Conservation (phyloP, 2,113 vertebrate genomes). For the Symphodus melops region DNA sequence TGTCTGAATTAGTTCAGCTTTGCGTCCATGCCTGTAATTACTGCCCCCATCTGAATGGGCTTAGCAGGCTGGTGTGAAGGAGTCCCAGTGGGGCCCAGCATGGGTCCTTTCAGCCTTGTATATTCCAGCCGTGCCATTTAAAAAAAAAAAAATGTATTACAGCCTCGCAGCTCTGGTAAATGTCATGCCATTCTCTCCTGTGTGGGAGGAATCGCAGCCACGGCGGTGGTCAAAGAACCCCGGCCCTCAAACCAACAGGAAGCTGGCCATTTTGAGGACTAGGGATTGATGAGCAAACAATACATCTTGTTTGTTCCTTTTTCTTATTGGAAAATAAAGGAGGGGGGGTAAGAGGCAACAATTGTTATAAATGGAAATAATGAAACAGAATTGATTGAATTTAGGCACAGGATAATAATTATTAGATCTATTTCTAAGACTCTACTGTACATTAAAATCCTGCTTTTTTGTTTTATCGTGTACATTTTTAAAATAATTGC, state of each 20-base stretch:
- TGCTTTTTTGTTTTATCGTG: background rate
- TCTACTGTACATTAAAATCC: background rate
- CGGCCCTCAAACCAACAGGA: slow-evolving; percentile 67
- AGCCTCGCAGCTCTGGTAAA: slow-evolving; percentile 78
- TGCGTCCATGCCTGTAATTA: slow-evolving; percentile 79
- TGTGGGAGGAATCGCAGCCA: slow-evolving; percentile 75
- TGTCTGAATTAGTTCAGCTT: slow-evolving; percentile 80
- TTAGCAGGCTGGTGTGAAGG: slow-evolving; percentile 75
- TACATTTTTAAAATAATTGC: background rate
- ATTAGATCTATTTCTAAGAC: background rate
- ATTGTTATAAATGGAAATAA: slow-evolving; percentile 3
- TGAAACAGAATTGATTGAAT: slow-evolving; percentile 1
- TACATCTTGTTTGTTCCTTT: slow-evolving; percentile 24
- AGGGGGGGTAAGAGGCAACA: background rate
- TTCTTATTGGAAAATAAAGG: slow-evolving; percentile 1
- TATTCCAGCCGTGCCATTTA: slow-evolving; percentile 79
- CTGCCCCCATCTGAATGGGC: slow-evolving; percentile 79
- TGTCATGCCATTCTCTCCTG: slow-evolving; percentile 82
- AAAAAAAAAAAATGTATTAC: slow-evolving; percentile 74
- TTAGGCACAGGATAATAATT: background rate
- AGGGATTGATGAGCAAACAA: slow-evolving; percentile 62
- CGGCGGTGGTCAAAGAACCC: slow-evolving; percentile 72
- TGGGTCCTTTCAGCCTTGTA: slow-evolving; percentile 79
- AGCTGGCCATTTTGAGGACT: slow-evolving; percentile 58
- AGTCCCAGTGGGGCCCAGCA: slow-evolving; percentile 79